Evolutionary conservation across 1,140 invertebrate species (phyloP).

Genomic region (Plectus sambesii): DNA sequence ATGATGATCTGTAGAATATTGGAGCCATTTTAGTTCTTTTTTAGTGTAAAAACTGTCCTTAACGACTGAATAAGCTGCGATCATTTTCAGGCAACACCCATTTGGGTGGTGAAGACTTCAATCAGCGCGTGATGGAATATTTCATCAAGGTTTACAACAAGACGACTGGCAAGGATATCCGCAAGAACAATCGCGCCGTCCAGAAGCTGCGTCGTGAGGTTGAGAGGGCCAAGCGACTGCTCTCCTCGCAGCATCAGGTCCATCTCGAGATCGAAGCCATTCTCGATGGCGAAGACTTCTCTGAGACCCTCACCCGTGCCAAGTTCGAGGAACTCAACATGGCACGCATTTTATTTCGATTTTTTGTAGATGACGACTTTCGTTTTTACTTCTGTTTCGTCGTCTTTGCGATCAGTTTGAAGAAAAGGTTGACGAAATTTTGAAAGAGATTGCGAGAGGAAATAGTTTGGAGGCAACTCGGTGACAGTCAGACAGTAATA

Average conservation of each 20-base stretch:
- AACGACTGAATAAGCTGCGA: no score
- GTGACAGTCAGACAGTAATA: no score
- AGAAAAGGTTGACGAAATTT: no score
- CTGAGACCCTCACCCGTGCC: constrained; percentile 92
- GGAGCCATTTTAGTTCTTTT: no score
- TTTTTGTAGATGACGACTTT: neutral
- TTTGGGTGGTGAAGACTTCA: constrained; percentile 54
- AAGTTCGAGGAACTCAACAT: constrained; percentile 99
- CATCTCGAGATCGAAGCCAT: constrained; percentile 98
- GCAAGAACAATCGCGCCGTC: constrained; percentile 51
- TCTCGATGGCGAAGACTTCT: constrained; percentile 98
- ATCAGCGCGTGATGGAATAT: constrained; percentile 54
- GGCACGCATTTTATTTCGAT: constrained; percentile 47
- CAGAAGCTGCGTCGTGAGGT: constrained; percentile 54
- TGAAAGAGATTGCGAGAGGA: no score
- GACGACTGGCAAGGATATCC: constrained; percentile 53
- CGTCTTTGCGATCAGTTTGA: no score
- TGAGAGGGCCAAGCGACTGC: constrained; percentile 61
- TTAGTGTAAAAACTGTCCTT: no score
- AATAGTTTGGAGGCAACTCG: no score
- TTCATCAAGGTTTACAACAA: constrained; percentile 56
- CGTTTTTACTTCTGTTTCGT: neutral
- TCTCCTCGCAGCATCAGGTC: constrained; percentile 87
- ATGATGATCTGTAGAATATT: no score
- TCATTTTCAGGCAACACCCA: no score